These are phyloP conservation scores for Magallana nippona DNA, from an alignment of 2,888 invertebrate genomes.

Conservation along the genomic window DNA sequence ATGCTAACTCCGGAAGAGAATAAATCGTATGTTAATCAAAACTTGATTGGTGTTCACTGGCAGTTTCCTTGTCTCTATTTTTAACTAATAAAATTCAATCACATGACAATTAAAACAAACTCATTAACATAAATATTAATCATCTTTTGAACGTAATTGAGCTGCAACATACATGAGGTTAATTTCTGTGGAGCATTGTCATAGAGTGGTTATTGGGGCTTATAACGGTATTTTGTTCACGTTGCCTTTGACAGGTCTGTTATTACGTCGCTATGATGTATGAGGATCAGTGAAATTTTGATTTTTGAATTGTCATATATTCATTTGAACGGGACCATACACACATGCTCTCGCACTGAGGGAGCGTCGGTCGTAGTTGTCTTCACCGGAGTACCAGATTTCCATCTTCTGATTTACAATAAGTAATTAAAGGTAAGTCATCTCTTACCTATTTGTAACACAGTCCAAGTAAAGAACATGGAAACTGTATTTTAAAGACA, in stretches of 20 bases:
- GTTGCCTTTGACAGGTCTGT: background rate
- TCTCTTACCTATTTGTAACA: background rate
- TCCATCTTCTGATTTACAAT: slow-evolving; percentile 21
- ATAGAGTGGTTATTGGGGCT: slow-evolving; percentile 2
- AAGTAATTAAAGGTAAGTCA: slow-evolving; percentile 1
- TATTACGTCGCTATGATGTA: slow-evolving; percentile 20
- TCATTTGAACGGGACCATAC: slow-evolving; percentile 26
- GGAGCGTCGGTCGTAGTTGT: slow-evolving; percentile 1
- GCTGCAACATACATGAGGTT: slow-evolving; percentile 11
- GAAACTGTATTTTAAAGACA: too few species aligned
- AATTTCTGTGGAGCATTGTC: slow-evolving; percentile 9
- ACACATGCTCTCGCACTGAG: background rate
- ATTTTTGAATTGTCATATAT: slow-evolving; percentile 33
- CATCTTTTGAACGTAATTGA: slow-evolving; percentile 5
- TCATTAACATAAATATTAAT: slow-evolving; percentile 31
- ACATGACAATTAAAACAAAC: slow-evolving; percentile 35
- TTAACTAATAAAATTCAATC: slow-evolving; percentile 35
- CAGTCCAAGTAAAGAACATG: too few species aligned
- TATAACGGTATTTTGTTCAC: slow-evolving; percentile 23
- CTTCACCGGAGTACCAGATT: background rate
- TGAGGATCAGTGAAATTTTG: background rate
- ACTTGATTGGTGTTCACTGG: background rate
- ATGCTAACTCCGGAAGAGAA: background rate
- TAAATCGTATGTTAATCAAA: background rate
- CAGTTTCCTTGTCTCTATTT: slow-evolving; percentile 32